Percentiles rank a stretch among this genome's conserved stretches.
These are phyloP conservation scores for Anthoscopus minutus DNA, from an alignment of 2,113 vertebrate species.

Conservation along the genomic window DNA sequence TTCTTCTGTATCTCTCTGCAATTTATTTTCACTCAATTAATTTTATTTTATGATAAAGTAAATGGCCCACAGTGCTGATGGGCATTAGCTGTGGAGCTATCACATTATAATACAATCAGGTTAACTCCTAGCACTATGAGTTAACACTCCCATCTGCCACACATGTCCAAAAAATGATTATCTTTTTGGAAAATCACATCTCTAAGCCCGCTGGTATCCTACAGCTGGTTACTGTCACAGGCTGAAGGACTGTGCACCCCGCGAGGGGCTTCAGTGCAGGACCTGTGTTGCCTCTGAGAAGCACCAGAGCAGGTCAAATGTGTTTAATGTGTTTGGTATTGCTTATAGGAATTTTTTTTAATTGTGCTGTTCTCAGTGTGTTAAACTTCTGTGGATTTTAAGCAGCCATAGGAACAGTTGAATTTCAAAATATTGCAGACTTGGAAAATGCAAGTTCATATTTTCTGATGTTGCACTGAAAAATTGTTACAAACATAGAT, in stretches of 20 bases:
- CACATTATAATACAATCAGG: constrained; percentile 42
- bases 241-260: neutral
- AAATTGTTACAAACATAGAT: neutral
- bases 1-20: constrained; percentile 49
- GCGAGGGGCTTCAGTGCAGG: rapidly evolving
- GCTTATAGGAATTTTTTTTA: neutral
- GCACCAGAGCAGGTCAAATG: neutral
- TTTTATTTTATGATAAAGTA: constrained; percentile 74
- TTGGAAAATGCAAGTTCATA: neutral
- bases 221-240: neutral
- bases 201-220: neutral
- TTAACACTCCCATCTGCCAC: constrained; percentile 46
- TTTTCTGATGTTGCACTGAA: neutral
- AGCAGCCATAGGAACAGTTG: neutral
- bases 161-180: neutral
- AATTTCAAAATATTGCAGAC: neutral
- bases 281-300: neutral
- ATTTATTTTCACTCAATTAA: constrained; percentile 66
- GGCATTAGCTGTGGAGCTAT: constrained; percentile 33
- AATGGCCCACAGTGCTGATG: constrained; percentile 65
- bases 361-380: neutral
- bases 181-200: neutral
- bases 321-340: neutral
- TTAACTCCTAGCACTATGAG: constrained; percentile 66
- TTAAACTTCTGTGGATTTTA: neutral